A percentile compares a stretch with the other conserved stretches of the same genome.
Evolutionary conservation across 1,140 invertebrate genomes (phyloP).

Genomic region (Parasteatoda tepidariorum): DNA sequence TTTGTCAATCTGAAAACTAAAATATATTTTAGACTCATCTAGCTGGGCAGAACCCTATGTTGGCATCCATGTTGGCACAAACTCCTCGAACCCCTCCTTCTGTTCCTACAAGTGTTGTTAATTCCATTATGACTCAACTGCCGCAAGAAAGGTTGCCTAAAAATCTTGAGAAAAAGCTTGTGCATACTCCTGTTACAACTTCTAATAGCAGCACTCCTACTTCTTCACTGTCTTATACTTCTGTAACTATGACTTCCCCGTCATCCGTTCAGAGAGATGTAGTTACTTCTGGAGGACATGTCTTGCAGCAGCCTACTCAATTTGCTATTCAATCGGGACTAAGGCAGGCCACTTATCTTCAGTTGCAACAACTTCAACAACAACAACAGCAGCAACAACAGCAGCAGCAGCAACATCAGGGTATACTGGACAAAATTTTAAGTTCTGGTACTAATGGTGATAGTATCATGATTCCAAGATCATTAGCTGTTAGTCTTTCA

Average conservation of each 20-base stretch:
- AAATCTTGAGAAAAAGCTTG: constrained; percentile 64
- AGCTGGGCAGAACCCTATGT: constrained; percentile 64
- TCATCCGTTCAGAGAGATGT: constrained; percentile 32
- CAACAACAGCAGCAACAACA: constrained; percentile 29
- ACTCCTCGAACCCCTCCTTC: constrained; percentile 60
- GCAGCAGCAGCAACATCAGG: not conserved
- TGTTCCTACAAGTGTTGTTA: constrained; percentile 61
- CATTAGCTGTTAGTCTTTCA: not conserved
- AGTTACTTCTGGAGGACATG: constrained; percentile 50
- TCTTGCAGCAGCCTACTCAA: not conserved
- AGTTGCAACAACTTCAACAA: constrained; percentile 9
- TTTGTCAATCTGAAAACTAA: not conserved
- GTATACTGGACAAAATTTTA: constrained; percentile 4
- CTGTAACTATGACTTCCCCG: not conserved
- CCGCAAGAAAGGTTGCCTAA: constrained; percentile 64
- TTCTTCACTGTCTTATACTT: constrained; percentile 11
- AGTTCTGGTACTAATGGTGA: not conserved
- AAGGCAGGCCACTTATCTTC: not conserved
- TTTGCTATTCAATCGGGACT: not conserved
- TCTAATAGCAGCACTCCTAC: not conserved
- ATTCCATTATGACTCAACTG: constrained; percentile 62
- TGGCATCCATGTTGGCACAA: constrained; percentile 64
- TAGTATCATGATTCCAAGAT: not conserved
- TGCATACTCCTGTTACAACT: constrained; percentile 59
- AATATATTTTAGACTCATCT: constrained; percentile 56